Base-by-base conservation (phyloP, 2,113 vertebrate genomes). In the Oncorhynchus kisutch region DNA sequence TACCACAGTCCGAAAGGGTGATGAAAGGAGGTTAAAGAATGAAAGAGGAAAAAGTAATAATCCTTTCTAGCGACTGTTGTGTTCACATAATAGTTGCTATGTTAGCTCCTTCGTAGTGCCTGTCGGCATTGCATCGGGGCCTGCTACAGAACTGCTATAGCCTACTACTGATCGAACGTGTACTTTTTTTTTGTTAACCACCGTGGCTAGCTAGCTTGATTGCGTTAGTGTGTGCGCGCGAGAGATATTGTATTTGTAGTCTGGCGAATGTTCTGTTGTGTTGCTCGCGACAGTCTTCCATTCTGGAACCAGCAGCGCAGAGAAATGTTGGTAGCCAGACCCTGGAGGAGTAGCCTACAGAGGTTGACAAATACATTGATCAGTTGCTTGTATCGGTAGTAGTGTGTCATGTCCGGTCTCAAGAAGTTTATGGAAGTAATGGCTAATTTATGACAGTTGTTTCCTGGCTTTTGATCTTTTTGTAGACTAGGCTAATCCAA, bases 41-140 rank as follows among this genome's bases (percentile, higher is more conserved):
- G 89, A 81, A 87, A 80, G 90, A 84, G 82, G 76, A 69, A 89
- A 93, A 93, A 94, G 93, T 93, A 88, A 87, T 91, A 86, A 89
- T 90, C 82, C 84, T 87, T 83, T 90, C 86, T 88, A 89, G 88
- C 87, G 88, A 83, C 85, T 83, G 90, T 88, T 88, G 85, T 84
- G 79, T 85, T 82, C 73, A 16, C 78, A 77, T 62, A 62, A 82
- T 74, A 91, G 91, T 93, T 89, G 87, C 88, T 60, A 78, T 87
- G 91, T 90, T 85, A 84, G 89, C 89, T 74, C 67, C 29, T 71
- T 25, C 45, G 51, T 18, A 54, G 12, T 54, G 51, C 51, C 51
- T 54, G 51, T 45, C 87, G 86, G 90, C 85, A 91, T 87, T 88
- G 86, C 88, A 91, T 87, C 92, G 78, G 87, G 94, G 92, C 93